A percentile compares a stretch with the other conserved stretches of the same genome.
phyloP scores from a whole-genome alignment of 2,797 vertebrate genomes.

The Siniperca scherzeri region DNA sequence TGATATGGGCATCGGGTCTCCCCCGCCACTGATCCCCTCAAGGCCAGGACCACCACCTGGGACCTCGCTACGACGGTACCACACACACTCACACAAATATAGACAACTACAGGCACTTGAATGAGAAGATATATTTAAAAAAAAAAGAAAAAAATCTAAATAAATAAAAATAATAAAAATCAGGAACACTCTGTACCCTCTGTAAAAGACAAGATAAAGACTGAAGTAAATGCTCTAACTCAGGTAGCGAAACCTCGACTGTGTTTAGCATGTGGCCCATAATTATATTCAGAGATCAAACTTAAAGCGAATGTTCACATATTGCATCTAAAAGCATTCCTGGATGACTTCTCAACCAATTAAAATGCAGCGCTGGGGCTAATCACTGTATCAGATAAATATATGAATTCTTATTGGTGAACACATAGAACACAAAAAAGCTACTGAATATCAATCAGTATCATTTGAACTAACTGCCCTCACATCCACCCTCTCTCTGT shows the following conservation, averaged over 20 bases:
- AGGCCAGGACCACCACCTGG: slow-evolving; percentile 92
- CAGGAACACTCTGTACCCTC: neutral
- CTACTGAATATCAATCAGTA: slow-evolving; percentile 44
- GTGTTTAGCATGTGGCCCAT: neutral
- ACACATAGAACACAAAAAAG: neutral
- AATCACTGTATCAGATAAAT: slow-evolving; percentile 13
- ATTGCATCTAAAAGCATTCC: slow-evolving; percentile 5
- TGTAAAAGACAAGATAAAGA: neutral
- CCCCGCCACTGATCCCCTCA: slow-evolving; percentile 95
- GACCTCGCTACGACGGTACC: slow-evolving; percentile 93
- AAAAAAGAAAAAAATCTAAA: neutral
- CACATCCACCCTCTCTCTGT: slow-evolving; percentile 1
- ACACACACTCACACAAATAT: slow-evolving; percentile 15
- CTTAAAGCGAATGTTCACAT: neutral
- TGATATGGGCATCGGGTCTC: slow-evolving; percentile 96
- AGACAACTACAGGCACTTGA: neutral
- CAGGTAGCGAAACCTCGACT: neutral
- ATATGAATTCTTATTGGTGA: slow-evolving; percentile 3
- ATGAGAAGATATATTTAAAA: neutral
- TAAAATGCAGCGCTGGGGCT: slow-evolving; percentile 2
- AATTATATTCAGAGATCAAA: slow-evolving; percentile 4
- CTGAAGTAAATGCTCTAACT: neutral
- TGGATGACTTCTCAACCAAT: slow-evolving; percentile 4
- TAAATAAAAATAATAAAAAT: neutral
- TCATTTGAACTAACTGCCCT: slow-evolving; percentile 35